phyloP scores from a whole-genome alignment of 2,888 invertebrate genomes.

The Erebia palarica region DNA sequence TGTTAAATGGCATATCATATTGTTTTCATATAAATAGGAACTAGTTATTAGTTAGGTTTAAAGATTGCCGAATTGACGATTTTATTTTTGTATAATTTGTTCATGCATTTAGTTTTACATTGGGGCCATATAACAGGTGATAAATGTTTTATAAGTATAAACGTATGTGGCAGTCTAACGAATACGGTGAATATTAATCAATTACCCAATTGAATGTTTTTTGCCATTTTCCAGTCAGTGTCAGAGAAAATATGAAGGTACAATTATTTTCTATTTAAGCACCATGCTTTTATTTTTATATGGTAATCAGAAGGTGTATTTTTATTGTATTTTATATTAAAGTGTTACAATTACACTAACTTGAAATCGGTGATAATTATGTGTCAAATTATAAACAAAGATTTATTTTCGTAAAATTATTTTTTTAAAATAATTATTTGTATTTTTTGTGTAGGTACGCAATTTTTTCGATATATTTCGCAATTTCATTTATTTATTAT shows the following conservation, averaged over 20 bases:
- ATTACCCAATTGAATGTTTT: too few relatives aligned
- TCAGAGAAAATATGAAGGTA: not conserved
- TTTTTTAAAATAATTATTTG: constrained; percentile 3
- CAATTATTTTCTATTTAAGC: not conserved
- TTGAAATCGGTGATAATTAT: constrained; percentile 34
- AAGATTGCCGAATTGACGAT: constrained; percentile 15
- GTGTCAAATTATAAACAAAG: constrained; percentile 34
- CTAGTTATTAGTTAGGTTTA: constrained; percentile 27
- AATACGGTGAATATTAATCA: not conserved
- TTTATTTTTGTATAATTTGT: constrained; percentile 31
- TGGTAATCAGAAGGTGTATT: constrained; percentile 2
- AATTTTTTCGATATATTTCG: not conserved
- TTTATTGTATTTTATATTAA: constrained; percentile 32
- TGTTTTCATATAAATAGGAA: constrained; percentile 26
- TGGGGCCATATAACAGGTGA: constrained; percentile 65
- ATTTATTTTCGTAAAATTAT: constrained; percentile 30
- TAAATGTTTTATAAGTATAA: constrained; percentile 38
- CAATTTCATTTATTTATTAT: constrained; percentile 8
- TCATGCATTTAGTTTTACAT: constrained; percentile 53
- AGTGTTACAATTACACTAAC: constrained; percentile 9
- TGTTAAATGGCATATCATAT: constrained; percentile 29
- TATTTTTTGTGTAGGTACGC: not conserved
- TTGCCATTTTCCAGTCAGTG: not conserved
- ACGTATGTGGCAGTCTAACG: not conserved
- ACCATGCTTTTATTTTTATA: not conserved